These are phyloP conservation scores for Adelosebastes latens DNA, from an alignment of 2,797 vertebrate species.

Conservation along the genomic window DNA sequence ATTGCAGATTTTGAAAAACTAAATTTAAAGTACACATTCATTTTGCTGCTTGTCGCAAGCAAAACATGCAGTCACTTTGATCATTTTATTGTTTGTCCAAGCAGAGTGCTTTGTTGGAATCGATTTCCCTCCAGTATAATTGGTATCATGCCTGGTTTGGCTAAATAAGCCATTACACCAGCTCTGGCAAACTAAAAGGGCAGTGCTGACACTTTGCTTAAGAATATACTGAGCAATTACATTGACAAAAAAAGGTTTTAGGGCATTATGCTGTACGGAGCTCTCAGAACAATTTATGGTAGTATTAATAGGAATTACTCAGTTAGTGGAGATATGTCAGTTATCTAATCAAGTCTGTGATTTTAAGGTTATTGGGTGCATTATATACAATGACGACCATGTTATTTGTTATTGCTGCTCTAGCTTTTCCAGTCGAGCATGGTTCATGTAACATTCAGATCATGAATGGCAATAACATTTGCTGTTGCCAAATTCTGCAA, in stretches of 20 bases:
- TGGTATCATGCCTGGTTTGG: constrained; percentile 68
- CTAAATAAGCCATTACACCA: constrained; percentile 73
- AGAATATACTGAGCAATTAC: constrained; percentile 49
- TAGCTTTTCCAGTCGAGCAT: neutral
- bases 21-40: constrained; percentile 48
- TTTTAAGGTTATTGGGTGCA: neutral
- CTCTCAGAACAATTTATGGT: constrained; percentile 12
- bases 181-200: constrained; percentile 49
- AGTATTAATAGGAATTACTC: constrained; percentile 29
- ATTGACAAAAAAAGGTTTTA: constrained; percentile 12
- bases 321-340: constrained; percentile 11
- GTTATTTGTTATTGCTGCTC: neutral
- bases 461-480: neutral
- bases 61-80: constrained; percentile 62
- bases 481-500: neutral
- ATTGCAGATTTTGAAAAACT: constrained; percentile 42
- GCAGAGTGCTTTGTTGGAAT: constrained; percentile 60
- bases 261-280: constrained; percentile 3
- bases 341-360: neutral
- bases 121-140: constrained; percentile 66
- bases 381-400: neutral
- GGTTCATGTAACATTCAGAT: constrained; percentile 9
- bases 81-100: constrained; percentile 60
- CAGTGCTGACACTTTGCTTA: constrained; percentile 51
- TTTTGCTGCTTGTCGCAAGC: constrained; percentile 14